Base-by-base conservation (phyloP, 2,888 invertebrate species). In the Junonia oenone region DNA sequence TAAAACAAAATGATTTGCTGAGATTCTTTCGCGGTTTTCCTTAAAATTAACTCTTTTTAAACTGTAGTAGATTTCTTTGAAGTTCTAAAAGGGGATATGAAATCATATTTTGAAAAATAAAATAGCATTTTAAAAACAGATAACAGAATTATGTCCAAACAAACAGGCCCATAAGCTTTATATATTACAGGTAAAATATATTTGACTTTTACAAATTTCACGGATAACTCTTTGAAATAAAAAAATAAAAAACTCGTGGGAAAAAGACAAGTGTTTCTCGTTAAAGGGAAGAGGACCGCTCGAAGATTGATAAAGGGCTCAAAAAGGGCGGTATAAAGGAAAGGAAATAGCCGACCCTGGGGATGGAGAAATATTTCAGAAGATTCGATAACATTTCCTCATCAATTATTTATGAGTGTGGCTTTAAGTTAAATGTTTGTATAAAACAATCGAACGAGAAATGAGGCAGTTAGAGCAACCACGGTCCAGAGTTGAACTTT, bases 271-370 rank as follows among this genome's bases (percentile, higher is more conserved):
- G 73, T 72, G 75, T 72, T 72, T 64, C 70, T 72, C 70, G 72
- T 75, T 77, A 72, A 72, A 38, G 9, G 14, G 72, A 76, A 72
- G 71, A 68, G 66, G 58, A 60, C 65, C 65, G 65, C 67, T 75
- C 65, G 67, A 68, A 71, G 75, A 81, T 80, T 81, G 80, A 78
- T 81, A 78, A 77, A 77, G 73, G 73, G 66, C 67, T 68, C 66
- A 65, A 63, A 67, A 71, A 70, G 68, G 69, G 65, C 55, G 63
- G 52, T 62, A 61, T 62, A 63, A 63, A 63, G 59, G 62, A 57
- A 62, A 63, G 55, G 61, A 38, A 62, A 59, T 56, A 58, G 48
- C 57, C 45, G 31, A 53, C 51, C 45, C 48, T 37, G 58, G 60
- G 57, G 63, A 49, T 14, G 56, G 57, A 60, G 63, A 65, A 66